These are phyloP conservation scores for Vannuccia rotundouncinata DNA, from an alignment of 2,888 invertebrate species.

Conservation along the genomic window DNA sequence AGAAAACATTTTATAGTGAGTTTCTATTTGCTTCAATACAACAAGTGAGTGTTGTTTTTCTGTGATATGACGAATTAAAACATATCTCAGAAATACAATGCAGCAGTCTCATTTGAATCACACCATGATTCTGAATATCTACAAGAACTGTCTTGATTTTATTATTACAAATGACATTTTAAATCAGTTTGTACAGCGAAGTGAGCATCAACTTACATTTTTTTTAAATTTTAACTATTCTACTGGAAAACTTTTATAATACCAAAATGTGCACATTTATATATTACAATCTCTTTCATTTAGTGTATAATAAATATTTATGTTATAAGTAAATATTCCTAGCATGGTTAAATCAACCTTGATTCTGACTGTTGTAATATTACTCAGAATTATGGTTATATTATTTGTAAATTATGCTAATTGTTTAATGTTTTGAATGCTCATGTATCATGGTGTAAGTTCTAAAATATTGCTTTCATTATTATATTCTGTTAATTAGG, in stretches of 20 bases:
- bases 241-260: neutral
- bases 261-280: neutral
- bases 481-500: neutral
- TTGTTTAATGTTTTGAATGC: neutral
- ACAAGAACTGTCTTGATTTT: conserved; percentile 15
- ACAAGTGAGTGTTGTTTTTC: neutral
- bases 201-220: conserved; percentile 14
- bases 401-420: neutral
- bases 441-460: neutral
- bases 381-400: neutral
- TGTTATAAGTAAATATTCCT: neutral
- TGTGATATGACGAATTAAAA: neutral
- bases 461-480: neutral
- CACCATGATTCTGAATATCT: conserved; percentile 6
- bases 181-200: conserved; percentile 19
- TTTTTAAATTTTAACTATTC: neutral
- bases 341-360: neutral
- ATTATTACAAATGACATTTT: too few species aligned
- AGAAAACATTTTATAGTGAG: neutral
- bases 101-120: conserved; percentile 5
- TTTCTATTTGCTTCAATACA: neutral
- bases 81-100: neutral
- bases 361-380: neutral
- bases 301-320: neutral
- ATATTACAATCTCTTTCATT: too few species aligned